Conservation (phyloP, 2,797 vertebrate genomes). For the Kryptopterus vitreolus region DNA sequence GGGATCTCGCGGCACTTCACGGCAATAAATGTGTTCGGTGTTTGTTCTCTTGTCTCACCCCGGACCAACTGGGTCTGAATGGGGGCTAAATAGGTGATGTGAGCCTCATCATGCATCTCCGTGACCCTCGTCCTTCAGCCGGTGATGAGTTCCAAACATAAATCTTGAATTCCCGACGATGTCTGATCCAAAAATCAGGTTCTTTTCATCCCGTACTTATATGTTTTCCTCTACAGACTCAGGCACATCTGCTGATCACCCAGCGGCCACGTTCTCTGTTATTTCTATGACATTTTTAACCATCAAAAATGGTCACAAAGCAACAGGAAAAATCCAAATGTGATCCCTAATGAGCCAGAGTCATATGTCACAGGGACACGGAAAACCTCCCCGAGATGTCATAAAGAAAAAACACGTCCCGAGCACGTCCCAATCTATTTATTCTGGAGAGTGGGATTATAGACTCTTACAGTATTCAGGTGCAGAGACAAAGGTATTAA, state of each 20-base stretch:
- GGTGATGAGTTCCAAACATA: neutral
- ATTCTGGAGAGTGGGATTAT: neutral
- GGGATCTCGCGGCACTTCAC: too few relatives aligned
- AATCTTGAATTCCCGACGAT: neutral
- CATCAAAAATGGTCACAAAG: neutral
- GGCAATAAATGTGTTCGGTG: neutral
- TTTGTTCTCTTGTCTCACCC: neutral
- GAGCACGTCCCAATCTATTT: neutral
- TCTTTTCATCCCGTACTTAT: neutral
- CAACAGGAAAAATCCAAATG: slow-evolving; percentile 4
- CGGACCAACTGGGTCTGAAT: neutral
- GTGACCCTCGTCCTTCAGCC: neutral
- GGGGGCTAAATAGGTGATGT: neutral
- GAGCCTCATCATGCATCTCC: neutral
- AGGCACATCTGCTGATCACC: slow-evolving; percentile 2
- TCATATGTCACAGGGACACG: neutral
- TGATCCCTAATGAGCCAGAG: slow-evolving; percentile 13
- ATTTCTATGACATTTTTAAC: neutral
- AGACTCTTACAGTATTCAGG: neutral
- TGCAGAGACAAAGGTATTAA: neutral
- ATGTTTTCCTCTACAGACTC: neutral
- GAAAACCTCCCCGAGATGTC: slow-evolving; percentile 20
- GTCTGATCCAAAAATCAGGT: neutral
- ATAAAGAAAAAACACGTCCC: slow-evolving; percentile 2
- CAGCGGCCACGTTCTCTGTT: neutral